Percentiles rank a stretch among this genome's conserved stretches.
These are phyloP conservation scores for Myocastor coypus DNA, from an alignment of 2,113 vertebrate species.

Conservation along the genomic window DNA sequence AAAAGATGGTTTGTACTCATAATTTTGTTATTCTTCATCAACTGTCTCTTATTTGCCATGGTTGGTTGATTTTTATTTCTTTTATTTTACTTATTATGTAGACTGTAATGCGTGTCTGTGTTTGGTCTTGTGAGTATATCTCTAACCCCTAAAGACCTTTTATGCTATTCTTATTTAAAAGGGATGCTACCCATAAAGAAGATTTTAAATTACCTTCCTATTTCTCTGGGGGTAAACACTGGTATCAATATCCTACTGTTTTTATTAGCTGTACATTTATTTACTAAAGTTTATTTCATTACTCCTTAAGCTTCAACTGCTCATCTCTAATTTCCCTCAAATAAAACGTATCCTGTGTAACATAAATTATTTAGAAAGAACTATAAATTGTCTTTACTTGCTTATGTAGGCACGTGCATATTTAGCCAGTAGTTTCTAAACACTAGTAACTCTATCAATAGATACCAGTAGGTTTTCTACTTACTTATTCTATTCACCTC, in stretches of 20 bases:
- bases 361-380: conserved; percentile 1
- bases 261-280: neutral
- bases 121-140: neutral
- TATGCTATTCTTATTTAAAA: neutral
- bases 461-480: neutral
- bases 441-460: neutral
- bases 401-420: neutral
- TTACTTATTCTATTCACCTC: neutral
- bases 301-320: neutral
- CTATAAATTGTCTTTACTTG: neutral
- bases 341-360: neutral
- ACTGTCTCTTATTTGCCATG: neutral
- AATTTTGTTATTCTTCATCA: neutral
- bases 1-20: neutral
- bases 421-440: conserved; percentile 9
- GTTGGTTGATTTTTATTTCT: neutral
- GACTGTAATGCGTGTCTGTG: neutral
- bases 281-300: neutral
- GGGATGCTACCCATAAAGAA: neutral
- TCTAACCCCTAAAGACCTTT: neutral
- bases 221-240: neutral
- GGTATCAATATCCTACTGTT: neutral
- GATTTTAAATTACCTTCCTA: neutral
- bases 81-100: neutral
- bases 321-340: neutral